Evolutionary conservation across 2,888 invertebrate genomes (phyloP), one percentile per base, ranked within the genome.

Genomic region (Kryphioiulus occultus): DNA sequence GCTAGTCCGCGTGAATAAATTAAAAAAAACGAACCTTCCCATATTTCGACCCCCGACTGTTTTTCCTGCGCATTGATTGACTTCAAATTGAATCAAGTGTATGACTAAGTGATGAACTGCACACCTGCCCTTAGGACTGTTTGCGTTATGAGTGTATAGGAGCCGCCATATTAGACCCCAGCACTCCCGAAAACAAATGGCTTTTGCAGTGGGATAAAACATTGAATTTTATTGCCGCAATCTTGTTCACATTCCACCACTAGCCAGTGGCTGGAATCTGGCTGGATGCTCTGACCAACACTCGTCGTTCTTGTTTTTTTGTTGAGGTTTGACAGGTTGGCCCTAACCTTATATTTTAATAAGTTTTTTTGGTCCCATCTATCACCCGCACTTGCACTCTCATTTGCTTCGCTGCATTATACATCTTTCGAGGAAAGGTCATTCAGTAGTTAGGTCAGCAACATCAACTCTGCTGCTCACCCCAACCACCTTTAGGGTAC

Each of bases 111-210:
- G 85, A 85, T 85, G 85, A 85, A 39, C 85, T 44, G 39, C 22
- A 39, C 85, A 85, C 85, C 85, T 85, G 85, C 85, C 85, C 85
- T 85, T 39, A 85, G 85, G 85, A 85, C 85, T 85, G 85, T 85
- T 85, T 85, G 85, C 85, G 26, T 42, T 32, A 26, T 78, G 78
- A 7, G 68, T 26, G 1, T 7, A 26, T 68, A 12, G 9, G 59
- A 59, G 59, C 68, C 12, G 68, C 26, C 26, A 68, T 68, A 78
- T 78, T 30, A 78, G 78, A 26, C 15, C 30, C 30, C 15, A 15
- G 17, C 30, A 78, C 78, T 68, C 22, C 78, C 12, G 9, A 32
- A 30, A 78, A 30, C 78, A 78, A 78, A 78, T 78, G 78, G 26
- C 30, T 32, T 39, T 32, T 30, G 15, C 26, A 78, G 30, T 30